Percentiles rank a stretch among this genome's conserved stretches.
Conservation (phyloP, 2,113 vertebrate genomes). For the Clarias batrachus region DNA sequence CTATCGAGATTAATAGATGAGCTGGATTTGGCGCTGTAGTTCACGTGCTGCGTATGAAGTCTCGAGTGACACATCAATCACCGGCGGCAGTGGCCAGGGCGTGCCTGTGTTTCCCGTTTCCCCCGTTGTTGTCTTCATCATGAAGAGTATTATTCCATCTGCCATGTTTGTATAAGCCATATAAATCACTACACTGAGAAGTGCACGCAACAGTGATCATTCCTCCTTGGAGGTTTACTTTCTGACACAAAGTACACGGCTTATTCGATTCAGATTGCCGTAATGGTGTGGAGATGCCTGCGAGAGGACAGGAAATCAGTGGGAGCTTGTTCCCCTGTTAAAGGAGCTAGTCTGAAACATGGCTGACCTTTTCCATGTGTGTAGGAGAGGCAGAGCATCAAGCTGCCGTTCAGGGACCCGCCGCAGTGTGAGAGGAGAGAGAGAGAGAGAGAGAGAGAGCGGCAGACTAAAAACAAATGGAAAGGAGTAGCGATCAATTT, state of each 20-base stretch:
- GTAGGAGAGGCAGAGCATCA: conserved; percentile 38
- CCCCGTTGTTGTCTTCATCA: conserved; percentile 48
- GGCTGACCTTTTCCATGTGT: conserved; percentile 53
- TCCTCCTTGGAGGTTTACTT: conserved; percentile 42
- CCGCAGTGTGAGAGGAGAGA: conserved; percentile 26
- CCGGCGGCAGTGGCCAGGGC: conserved; percentile 20
- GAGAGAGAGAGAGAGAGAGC: conserved; percentile 28
- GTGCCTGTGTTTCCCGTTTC: conserved; percentile 22
- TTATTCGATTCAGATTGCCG: conserved; percentile 40
- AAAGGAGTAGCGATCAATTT: conserved; percentile 54
- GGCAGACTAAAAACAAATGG: conserved; percentile 52
- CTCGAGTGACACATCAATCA: conserved; percentile 35
- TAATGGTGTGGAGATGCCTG: conserved; percentile 45
- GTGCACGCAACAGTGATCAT: conserved; percentile 37
- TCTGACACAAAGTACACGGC: conserved; percentile 43
- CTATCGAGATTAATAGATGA: conserved; percentile 10
- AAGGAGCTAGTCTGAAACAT: conserved; percentile 46
- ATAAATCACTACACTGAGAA: conserved; percentile 46
- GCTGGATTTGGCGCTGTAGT: not conserved
- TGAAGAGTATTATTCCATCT: conserved; percentile 51
- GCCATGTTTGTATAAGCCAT: conserved; percentile 45
- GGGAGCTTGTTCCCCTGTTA: conserved; percentile 52
- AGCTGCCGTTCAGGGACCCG: conserved; percentile 30
- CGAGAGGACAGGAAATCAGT: conserved; percentile 44
- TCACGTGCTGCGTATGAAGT: conserved; percentile 17